These are phyloP conservation scores for Endomychus coccineus DNA, from an alignment of 2,888 invertebrate species.

Conservation along the genomic window DNA sequence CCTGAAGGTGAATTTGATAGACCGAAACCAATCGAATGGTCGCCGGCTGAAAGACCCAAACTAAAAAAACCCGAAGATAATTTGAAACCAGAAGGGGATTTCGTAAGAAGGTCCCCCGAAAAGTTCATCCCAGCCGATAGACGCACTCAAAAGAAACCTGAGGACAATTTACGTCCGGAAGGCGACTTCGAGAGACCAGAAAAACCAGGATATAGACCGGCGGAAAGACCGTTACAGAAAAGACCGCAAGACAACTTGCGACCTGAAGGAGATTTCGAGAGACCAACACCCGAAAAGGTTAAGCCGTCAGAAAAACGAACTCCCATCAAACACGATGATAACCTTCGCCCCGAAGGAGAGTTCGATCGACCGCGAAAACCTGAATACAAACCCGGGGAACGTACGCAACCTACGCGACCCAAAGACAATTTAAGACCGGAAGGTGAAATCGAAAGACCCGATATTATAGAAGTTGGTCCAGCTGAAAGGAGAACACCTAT, in stretches of 20 bases:
- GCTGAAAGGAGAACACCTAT: conserved; percentile 34
- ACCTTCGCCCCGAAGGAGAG: conserved; percentile 44
- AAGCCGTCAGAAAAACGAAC: conserved; percentile 36
- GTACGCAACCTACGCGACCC: conserved; percentile 36
- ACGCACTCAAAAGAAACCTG: conserved; percentile 31
- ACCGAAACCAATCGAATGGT: conserved; percentile 38
- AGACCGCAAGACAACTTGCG: conserved; percentile 46
- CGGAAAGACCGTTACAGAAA: conserved; percentile 44
- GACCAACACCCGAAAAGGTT: conserved; percentile 34
- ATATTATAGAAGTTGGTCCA: conserved; percentile 35
- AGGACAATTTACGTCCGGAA: conserved; percentile 39
- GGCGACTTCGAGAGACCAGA: conserved; percentile 45
- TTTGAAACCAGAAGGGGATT: conserved; percentile 43
- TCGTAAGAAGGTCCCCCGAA: conserved; percentile 44
- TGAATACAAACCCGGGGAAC: conserved; percentile 35
- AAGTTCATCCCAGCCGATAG: conserved; percentile 38
- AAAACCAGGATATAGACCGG: conserved; percentile 41
- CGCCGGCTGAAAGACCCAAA: conserved; percentile 45
- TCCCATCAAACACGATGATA: conserved; percentile 39
- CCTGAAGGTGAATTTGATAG: conserved; percentile 48
- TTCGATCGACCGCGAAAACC: conserved; percentile 39
- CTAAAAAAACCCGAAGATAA: conserved; percentile 47
- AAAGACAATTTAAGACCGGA: conserved; percentile 43
- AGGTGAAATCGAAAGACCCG: conserved; percentile 42
- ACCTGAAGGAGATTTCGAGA: conserved; percentile 47